Evolutionary conservation across 2,888 invertebrate species (phyloP), one percentile per base, ranked within the genome.

Genomic region (Galeruca laticollis): DNA sequence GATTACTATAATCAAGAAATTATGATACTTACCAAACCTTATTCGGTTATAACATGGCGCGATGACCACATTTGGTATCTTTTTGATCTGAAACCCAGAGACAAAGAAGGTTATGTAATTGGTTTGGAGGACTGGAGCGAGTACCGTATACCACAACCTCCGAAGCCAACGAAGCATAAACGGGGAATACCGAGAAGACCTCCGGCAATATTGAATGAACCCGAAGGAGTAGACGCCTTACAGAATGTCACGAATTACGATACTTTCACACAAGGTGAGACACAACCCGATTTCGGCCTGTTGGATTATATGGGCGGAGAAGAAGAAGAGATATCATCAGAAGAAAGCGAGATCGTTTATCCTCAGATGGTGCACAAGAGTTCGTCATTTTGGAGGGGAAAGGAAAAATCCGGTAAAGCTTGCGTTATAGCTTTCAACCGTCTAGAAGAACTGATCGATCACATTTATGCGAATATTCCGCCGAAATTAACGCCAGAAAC

Each of bases 21-120:
- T 0, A 65, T 85, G 5, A 21, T 85, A 2, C 80, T 83, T 33
- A 81, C 81, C 1, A 78, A 81, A 47, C 69, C 77, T 4, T 71
- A 82, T 26, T 80, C 81, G 2, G 80, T 84, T 3, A 78, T 82
- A 5, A 70, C 84, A 10, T 85, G 85, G 85, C 79, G 79, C 47
- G 82, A 83, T 13, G 79, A 80, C 5, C 79, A 78, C 6, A 63
- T 78, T 2, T 79, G 75, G 61, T 86, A 81, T 69, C 65, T 84
- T 0, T 86, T 85, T 69, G 86, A 86, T 76, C 81, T 85, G 10
- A 80, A 77, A 70, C 81, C 84, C 4, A 78, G 85, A 31, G 82
- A 84, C 72, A 77, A 80, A 18, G 68, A 69, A 5, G 85, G 56
- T 15, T 57, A 82, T 57, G 76, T 83, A 5, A 82, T 82, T 63